A percentile compares a stretch with the other conserved stretches of the same genome.
Evolutionary conservation across 2,888 invertebrate genomes (phyloP).

Genomic region (Drosophila suboccidentalis): DNA sequence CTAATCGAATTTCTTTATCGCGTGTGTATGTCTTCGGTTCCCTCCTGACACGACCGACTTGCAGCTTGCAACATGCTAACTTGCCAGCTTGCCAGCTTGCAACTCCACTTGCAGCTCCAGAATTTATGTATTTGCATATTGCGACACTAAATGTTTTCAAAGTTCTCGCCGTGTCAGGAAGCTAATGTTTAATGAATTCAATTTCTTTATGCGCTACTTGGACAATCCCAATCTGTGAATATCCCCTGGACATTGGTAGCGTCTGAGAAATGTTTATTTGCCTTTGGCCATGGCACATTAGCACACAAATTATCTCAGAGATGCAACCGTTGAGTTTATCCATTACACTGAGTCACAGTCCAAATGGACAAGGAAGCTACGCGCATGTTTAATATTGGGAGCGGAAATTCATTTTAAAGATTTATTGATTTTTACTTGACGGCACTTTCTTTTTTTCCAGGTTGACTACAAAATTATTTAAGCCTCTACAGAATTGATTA

Average conservation of each 20-base stretch:
- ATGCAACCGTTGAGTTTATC: background rate
- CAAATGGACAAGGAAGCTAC: background rate
- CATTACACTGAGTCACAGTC: background rate
- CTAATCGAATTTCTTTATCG: constrained; percentile 84
- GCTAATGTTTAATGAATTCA: constrained; percentile 82
- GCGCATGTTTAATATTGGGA: background rate
- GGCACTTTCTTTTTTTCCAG: too few species aligned
- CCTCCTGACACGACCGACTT: constrained; percentile 45
- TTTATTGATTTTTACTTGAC: background rate
- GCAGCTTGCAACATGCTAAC: constrained; percentile 15
- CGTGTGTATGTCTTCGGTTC: constrained; percentile 78
- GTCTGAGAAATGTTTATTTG: constrained; percentile 23
- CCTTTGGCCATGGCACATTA: constrained; percentile 1
- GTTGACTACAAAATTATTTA: background rate
- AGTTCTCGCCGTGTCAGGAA: constrained; percentile 70
- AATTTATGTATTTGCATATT: constrained; percentile 80
- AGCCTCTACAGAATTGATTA: too few species aligned
- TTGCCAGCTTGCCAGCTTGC: constrained; percentile 4
- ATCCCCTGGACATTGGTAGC: background rate
- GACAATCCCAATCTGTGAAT: constrained; percentile 11
- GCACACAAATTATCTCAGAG: constrained; percentile 14
- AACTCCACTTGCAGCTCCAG: constrained; percentile 3
- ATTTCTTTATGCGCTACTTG: constrained; percentile 81
- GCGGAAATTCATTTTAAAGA: background rate
- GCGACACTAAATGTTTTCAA: constrained; percentile 76